Conservation (phyloP, 2,113 vertebrate species). For the Anolis sagrei region DNA sequence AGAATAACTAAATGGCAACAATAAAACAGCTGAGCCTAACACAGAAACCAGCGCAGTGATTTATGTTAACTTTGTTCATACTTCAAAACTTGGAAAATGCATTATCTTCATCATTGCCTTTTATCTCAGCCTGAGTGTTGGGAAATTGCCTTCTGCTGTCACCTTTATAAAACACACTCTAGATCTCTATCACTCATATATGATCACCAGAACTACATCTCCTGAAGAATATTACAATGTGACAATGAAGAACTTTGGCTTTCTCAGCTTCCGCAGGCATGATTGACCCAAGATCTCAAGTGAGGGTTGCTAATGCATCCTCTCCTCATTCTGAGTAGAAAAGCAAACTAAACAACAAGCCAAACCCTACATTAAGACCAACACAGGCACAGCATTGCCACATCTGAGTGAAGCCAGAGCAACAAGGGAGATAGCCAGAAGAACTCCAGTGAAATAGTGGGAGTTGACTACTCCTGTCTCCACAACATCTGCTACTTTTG, state of each 20-base stretch:
- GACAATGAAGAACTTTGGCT: not conserved
- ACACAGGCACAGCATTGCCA: no score
- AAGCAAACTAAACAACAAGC: no score
- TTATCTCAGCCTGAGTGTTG: constrained; percentile 34
- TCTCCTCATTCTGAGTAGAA: no score
- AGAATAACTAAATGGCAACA: not conserved
- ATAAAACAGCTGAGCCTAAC: constrained; percentile 15
- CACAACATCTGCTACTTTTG: no score
- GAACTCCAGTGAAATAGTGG: no score
- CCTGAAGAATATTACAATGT: not conserved
- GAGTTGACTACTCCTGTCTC: no score
- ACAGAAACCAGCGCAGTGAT: constrained; percentile 5
- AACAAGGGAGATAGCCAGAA: no score
- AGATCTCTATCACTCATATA: constrained; percentile 48
- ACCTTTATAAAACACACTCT: constrained; percentile 49
- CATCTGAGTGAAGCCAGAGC: no score
- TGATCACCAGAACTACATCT: not conserved
- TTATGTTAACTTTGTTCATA: constrained; percentile 5
- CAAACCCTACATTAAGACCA: no score
- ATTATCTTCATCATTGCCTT: constrained; percentile 38
- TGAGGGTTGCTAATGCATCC: no score
- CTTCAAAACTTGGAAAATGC: constrained; percentile 16
- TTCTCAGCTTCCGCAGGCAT: not conserved
- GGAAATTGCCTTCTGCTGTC: constrained; percentile 38
- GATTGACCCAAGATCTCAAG: no score